Conservation (phyloP, 2,113 vertebrate genomes). For the Aspiorhynchus laticeps region DNA sequence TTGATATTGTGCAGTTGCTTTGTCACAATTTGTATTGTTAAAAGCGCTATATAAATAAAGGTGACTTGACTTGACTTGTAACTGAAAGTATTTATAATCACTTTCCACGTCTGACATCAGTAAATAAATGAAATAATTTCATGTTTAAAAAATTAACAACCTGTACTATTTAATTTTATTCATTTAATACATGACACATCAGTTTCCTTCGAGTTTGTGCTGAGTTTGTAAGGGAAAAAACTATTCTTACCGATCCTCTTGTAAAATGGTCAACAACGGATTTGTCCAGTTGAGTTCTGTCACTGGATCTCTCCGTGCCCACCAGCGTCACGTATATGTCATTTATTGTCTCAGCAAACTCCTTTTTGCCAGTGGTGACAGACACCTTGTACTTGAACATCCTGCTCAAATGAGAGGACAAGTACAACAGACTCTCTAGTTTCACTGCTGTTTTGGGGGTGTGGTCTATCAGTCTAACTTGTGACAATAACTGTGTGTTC, state of each 20-base stretch:
- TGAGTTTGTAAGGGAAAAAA: neutral
- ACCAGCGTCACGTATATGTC: neutral
- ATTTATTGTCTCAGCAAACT: neutral
- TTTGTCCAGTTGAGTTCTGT: neutral
- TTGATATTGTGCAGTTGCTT: too few relatives aligned
- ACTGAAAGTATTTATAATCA: too few relatives aligned
- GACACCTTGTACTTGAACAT: neutral
- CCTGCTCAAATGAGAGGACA: neutral
- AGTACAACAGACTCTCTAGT: neutral
- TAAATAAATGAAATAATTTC: too few relatives aligned
- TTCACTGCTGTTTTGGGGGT: neutral
- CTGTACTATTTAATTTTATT: too few relatives aligned
- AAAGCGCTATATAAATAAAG: too few relatives aligned
- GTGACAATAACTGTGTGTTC: too few relatives aligned
- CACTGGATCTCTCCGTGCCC: neutral
- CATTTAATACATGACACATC: too few relatives aligned
- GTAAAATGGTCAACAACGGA: neutral
- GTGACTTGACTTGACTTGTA: too few relatives aligned
- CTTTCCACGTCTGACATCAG: too few relatives aligned
- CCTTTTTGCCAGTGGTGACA: neutral
- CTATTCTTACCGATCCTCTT: neutral
- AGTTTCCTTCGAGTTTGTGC: too few relatives aligned
- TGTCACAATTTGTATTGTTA: too few relatives aligned
- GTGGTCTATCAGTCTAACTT: neutral
- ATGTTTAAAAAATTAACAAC: too few relatives aligned